Base-by-base conservation (phyloP, 2,797 vertebrate genomes). In the Spinus pinus region DNA sequence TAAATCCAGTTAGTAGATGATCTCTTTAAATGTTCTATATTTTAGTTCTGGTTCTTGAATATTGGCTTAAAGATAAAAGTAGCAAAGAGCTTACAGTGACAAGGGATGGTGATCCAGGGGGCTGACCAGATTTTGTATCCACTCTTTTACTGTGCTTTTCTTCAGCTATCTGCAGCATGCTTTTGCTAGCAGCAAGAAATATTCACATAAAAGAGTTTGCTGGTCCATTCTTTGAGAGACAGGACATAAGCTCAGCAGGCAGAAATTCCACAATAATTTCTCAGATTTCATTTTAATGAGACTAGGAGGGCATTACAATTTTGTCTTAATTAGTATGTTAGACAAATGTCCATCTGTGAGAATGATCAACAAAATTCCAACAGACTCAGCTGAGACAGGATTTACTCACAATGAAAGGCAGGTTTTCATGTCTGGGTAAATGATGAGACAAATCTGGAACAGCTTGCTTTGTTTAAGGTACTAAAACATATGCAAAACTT, bases 131-230 rank as follows among this genome's bases (percentile, higher is more conserved):
- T 87, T 79, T 91, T 73, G 27, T 57, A 82, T 49, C 57, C 14
- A 25, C 31, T 88, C 0, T 39, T 28, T 67, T 72, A 31, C 18
- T 53, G 20, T 84, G 50, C 31, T 82, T 5, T 37, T 82, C 39
- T 66, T 54, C 62, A 75, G 51, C 73, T 73, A 28, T 13, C 67
- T 89, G 88, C 69, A 93, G 28, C 64, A 39, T 42, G 24, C n/a
- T 81, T 89, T 82, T 93, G 33, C n/a, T 74, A 86, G 25, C 75
- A 85, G 42, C 50, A 86, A 80, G 79, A 96, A 81, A 91, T 64
- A 58, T 15, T 81, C 44, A 22, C 18, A 6, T 14, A 11, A 60
- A 56, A 42, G 27, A 54, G 33, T 94, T 85, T 91, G 54, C 31
- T 82, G 60, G 21, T 80, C 81, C 13, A 4, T 67, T 77, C 41